Evolutionary conservation across 1,140 invertebrate species (phyloP), one percentile per base, ranked within the genome.

Genomic region (Euglossa dilemma): DNA sequence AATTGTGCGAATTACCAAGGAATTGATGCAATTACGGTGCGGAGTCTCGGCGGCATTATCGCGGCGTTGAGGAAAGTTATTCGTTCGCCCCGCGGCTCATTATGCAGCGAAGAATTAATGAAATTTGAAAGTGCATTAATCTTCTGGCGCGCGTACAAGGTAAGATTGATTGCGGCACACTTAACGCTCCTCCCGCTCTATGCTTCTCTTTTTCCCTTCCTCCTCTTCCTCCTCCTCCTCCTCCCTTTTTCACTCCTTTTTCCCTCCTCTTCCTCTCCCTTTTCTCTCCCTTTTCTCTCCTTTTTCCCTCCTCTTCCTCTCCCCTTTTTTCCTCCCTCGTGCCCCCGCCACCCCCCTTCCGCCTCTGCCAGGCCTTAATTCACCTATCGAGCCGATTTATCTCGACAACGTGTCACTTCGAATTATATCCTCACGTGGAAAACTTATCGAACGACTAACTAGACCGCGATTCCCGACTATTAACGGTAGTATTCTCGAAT

Each of bases 21-120:
- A 87, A 85, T 84, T 87, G 86, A 87, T 87, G 86, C 86, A 85
- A 87, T 87, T 87, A 87, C 78, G 82, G 63, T 73, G 85, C 85
- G 75, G 75, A 75, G 85, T 78, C 85, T 79, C 81, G 72, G 78
- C 80, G 81, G 86, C 72, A 57, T 87, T 87, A 87, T 75, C 75
- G 71, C 52, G 71, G 85, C 82, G 85, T 87, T 87, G 81, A 87
- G 83, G 86, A 86, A 71, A 87, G 83, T 87, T 87, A 87, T 83
- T 87, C 82, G 86, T 79, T 87, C 85, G 80, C 50, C 78, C 81
- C 45, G 80, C 54, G 83, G 77, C 77, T 87, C 82, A 78, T 87
- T 84, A 87, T 80, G 83, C 86, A 73, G 64, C 85, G 86, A 87
- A 56, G 85, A 87, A 87, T 87, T 87, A 87, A 87, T 87, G 74